Base-by-base conservation (phyloP, 2,888 invertebrate genomes). In the Drosophila cognata region DNA sequence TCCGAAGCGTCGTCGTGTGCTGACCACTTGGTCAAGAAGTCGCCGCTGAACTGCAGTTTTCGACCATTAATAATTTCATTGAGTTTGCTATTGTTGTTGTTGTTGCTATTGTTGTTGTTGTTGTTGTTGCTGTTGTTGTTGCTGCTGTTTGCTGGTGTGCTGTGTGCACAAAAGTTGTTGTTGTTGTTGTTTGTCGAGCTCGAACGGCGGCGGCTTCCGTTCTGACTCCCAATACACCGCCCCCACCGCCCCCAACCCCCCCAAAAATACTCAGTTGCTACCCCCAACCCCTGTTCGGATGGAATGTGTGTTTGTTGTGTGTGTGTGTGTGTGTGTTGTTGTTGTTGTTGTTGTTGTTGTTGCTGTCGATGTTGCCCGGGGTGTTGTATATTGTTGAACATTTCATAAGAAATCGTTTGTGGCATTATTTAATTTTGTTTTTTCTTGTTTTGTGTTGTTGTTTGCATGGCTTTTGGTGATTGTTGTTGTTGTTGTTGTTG, bases 1-100 rank as follows among this genome's bases (percentile, higher is more conserved):
- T 52, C 13, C 31, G 61, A 31, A 38, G 58, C 67, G 56, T 74
- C 64, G 62, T 74, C 70, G 64, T 59, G 38, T 71, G 77, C 58
- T 81, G 73, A 51, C 66, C 65, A 73, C 65, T 66, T 71, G 74
- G 63, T 56, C 69, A 71, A 38, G 56, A 53, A 35, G 35, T 35
- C 53, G 8, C 16, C 25, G 28, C 55, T 25, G 36, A 67, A 52
- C 81, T 85, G 87, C 84, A 87, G 64, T 82, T 84, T 75, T 77
- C 71, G 79, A 77, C 81, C 85, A 88, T 88, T 85, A 85, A 85
- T 85, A 85, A 88, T 88, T 85, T 85, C 83, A 88, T 85, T 85
- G 85, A 77, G 75, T 73, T 64, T 56, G 63, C 55, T 52, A 38
- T 35, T 21, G 28, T 18, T 48, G 46, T 48, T 46, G 43, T n/a